Conservation (phyloP, 2,797 vertebrate species). For the Nannoperca obscura region DNA sequence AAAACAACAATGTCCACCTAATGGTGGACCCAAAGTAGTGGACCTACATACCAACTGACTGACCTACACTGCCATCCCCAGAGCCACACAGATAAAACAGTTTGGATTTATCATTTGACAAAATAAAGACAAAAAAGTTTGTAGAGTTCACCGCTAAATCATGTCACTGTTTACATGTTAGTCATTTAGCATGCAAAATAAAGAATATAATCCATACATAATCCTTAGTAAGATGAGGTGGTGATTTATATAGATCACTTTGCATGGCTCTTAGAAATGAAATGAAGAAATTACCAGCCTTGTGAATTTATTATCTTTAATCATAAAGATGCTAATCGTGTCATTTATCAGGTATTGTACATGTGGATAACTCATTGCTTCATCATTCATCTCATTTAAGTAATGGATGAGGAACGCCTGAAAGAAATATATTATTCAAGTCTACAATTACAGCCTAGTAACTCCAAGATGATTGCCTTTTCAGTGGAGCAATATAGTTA, state of each 20-base stretch:
- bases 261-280: slow-evolving; percentile 3
- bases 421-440: slow-evolving; percentile 35
- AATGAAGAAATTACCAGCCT: slow-evolving; percentile 13
- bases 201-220: neutral
- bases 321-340: slow-evolving; percentile 21
- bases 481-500: slow-evolving; percentile 2
- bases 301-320: slow-evolving; percentile 33
- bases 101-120: neutral
- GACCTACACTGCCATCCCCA: neutral
- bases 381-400: slow-evolving; percentile 33
- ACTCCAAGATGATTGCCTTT: slow-evolving; percentile 28
- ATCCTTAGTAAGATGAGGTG: neutral
- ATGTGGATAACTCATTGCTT: slow-evolving; percentile 16
- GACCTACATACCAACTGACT: neutral
- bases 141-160: neutral
- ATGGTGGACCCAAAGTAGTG: no score
- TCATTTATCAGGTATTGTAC: slow-evolving; percentile 18
- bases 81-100: no score
- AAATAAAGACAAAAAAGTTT: no score
- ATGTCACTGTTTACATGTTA: neutral
- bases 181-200: neutral
- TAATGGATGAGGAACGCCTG: slow-evolving; percentile 27
- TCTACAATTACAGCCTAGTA: slow-evolving; percentile 17
- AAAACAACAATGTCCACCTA: no score
- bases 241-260: slow-evolving; percentile 7